Percentiles rank a stretch among this genome's conserved stretches.
Conservation (phyloP, 2,888 invertebrate species). For the Actias luna region DNA sequence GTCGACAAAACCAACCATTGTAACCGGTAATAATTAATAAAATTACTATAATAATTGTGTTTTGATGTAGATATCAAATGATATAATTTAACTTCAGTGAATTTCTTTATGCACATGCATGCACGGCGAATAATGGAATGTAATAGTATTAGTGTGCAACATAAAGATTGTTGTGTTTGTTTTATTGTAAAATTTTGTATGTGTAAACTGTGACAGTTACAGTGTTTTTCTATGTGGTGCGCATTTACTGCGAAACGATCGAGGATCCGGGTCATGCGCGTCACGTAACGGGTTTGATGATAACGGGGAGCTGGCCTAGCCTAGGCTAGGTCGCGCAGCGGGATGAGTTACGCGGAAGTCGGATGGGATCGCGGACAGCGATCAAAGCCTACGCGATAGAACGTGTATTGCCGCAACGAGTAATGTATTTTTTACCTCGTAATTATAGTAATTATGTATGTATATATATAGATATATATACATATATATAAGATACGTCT, state of each 20-base stretch:
- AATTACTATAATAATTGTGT: neutral
- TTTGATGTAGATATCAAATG: neutral
- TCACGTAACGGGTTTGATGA: slow-evolving; percentile 75
- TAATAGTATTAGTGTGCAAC: neutral
- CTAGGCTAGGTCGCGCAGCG: slow-evolving; percentile 75
- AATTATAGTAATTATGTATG: slow-evolving; percentile 1
- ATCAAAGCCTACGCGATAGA: slow-evolving; percentile 46
- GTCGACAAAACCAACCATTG: too few species aligned
- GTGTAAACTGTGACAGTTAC: slow-evolving; percentile 45
- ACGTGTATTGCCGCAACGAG: neutral
- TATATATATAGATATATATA: too few species aligned
- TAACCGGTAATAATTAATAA: neutral
- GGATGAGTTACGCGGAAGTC: slow-evolving; percentile 79
- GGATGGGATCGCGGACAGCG: slow-evolving; percentile 64
- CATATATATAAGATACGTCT: too few species aligned
- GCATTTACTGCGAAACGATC: slow-evolving; percentile 39
- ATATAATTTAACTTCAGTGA: neutral
- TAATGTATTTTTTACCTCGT: slow-evolving; percentile 10
- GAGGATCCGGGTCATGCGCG: slow-evolving; percentile 76
- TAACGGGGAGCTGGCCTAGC: slow-evolving; percentile 72
- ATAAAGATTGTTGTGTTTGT: neutral
- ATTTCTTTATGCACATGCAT: neutral
- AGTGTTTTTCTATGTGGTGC: slow-evolving; percentile 50
- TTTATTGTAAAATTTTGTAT: slow-evolving; percentile 16
- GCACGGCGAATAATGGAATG: neutral